phyloP scores from a whole-genome alignment of 2,113 vertebrate species.

The Vulpes lagopus region DNA sequence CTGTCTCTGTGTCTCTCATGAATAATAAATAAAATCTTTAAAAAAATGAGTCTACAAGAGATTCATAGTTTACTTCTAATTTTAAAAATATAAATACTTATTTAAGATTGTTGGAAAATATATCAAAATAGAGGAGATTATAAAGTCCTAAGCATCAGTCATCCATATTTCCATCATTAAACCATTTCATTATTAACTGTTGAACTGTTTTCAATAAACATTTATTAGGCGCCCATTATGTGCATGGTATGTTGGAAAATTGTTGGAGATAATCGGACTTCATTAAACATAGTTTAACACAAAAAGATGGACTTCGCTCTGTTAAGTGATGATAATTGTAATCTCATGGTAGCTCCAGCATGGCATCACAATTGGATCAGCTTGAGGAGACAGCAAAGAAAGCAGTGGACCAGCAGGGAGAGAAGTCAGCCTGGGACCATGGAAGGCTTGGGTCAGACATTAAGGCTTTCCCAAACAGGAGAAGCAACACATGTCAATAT shows the following conservation, averaged over 20 bases:
- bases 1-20: no score
- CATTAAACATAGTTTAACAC: not conserved
- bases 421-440: not conserved
- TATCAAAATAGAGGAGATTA: not conserved
- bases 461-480: not conserved
- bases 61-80: not conserved
- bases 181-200: not conserved
- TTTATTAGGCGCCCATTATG: not conserved
- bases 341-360: not conserved
- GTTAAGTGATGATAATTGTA: not conserved
- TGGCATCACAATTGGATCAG: fast-evolving
- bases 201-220: not conserved
- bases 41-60: no score
- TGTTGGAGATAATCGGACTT: not conserved
- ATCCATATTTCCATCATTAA: not conserved
- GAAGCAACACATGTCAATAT: not conserved
- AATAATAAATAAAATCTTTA: no score
- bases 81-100: not conserved
- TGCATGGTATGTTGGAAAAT: not conserved
- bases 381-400: fast-evolving
- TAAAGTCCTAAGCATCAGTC: not conserved
- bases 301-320: fast-evolving
- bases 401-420: not conserved
- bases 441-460: not conserved
- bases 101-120: not conserved